These are phyloP conservation scores for Vultur gryphus DNA, from an alignment of 2,797 vertebrate genomes.

Conservation along the genomic window DNA sequence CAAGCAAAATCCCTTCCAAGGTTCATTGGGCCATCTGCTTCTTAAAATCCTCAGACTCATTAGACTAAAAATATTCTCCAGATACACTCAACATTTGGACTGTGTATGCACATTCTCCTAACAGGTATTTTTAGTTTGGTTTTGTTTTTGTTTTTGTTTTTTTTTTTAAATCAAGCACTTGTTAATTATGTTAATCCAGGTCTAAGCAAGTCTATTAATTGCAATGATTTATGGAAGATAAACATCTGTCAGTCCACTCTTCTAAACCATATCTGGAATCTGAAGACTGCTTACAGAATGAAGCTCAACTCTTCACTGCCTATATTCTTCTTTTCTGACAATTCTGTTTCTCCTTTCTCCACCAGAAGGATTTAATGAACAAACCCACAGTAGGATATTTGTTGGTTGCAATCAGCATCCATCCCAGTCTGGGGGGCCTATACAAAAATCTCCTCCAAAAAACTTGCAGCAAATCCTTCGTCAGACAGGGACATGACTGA, in stretches of 20 bases:
- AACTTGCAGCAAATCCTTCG: background rate
- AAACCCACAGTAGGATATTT: background rate
- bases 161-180: background rate
- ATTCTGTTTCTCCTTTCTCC: background rate
- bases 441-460: background rate
- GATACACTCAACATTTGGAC: background rate
- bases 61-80: background rate
- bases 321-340: background rate
- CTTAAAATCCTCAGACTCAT: background rate
- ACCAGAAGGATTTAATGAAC: background rate
- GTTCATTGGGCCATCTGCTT: background rate
- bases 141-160: background rate
- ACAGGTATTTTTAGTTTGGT: background rate
- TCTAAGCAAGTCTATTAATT: background rate
- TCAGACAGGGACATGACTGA: background rate
- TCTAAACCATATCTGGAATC: background rate
- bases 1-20: background rate
- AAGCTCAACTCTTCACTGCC: background rate
- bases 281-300: background rate
- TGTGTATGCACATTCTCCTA: background rate
- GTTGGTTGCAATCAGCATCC: background rate
- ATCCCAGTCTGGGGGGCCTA: background rate
- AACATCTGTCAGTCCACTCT: background rate
- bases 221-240: background rate
- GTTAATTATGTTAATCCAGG: background rate